These are phyloP conservation scores for Xenotilapia flavipinnis DNA, from an alignment of 2,113 vertebrate genomes.

Conservation along the genomic window DNA sequence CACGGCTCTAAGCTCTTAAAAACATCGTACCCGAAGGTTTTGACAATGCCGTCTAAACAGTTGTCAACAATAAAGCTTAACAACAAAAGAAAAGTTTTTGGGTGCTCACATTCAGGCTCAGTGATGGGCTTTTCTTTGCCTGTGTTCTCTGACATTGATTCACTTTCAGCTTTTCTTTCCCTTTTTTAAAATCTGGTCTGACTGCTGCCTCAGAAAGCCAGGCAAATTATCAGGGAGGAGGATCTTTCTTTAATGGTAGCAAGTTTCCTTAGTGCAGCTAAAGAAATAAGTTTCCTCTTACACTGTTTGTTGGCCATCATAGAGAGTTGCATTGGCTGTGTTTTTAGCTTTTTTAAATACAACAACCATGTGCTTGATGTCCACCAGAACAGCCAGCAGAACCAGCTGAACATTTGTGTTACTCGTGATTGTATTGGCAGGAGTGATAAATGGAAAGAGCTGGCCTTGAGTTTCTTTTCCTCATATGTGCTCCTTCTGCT, in stretches of 20 bases:
- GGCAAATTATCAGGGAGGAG: neutral
- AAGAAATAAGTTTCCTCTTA: neutral
- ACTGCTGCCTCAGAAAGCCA: neutral
- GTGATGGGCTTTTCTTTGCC: neutral
- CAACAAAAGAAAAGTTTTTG: neutral
- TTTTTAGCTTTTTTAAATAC: neutral
- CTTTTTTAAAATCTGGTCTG: neutral
- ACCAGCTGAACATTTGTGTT: neutral
- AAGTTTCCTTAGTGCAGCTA: neutral
- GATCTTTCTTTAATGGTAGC: neutral
- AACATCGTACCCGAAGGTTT: neutral
- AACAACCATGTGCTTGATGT: neutral
- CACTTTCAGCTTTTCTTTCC: neutral
- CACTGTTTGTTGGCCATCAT: conserved; percentile 12
- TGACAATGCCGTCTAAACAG: neutral
- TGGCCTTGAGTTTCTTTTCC: neutral
- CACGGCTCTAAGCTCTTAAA: neutral
- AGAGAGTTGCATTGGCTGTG: neutral
- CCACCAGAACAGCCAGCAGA: neutral
- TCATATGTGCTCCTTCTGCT: neutral
- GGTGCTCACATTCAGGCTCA: neutral
- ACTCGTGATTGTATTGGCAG: neutral
- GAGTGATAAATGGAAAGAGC: neutral
- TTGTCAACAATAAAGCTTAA: neutral
- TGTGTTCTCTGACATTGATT: neutral